These are phyloP conservation scores for Alaudala cheleensis DNA, from an alignment of 2,113 vertebrate genomes.

Conservation along the genomic window DNA sequence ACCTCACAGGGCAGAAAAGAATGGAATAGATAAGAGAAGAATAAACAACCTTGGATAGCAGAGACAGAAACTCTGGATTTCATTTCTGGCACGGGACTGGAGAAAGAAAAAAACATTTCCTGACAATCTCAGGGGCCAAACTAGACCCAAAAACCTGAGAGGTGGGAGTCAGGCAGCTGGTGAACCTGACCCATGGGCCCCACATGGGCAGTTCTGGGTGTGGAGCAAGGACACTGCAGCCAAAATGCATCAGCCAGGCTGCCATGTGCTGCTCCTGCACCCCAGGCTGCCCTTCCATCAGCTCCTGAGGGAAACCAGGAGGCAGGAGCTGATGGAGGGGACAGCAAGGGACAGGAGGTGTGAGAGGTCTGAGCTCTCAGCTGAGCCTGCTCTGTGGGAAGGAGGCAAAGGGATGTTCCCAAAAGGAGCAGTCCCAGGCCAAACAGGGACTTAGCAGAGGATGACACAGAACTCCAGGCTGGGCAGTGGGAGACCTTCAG, in stretches of 20 bases:
- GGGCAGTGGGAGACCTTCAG: background rate
- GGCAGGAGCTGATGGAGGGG: background rate
- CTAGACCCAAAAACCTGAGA: no score
- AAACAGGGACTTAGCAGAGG: background rate
- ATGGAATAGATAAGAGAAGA: no score
- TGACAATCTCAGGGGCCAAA: no score
- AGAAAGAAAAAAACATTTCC: no score
- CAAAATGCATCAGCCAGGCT: background rate
- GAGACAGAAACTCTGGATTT: no score
- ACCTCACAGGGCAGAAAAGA: no score
- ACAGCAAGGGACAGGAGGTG: background rate
- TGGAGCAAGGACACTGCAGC: background rate
- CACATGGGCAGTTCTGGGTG: background rate
- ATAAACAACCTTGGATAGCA: no score
- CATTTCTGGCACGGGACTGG: no score
- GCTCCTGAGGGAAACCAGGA: background rate
- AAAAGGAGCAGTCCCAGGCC: background rate
- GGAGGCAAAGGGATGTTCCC: background rate
- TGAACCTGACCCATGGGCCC: background rate
- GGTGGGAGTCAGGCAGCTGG: background rate
- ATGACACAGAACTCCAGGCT: background rate
- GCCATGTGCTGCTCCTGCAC: background rate
- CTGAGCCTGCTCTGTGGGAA: background rate
- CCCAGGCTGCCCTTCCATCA: rapidly evolving
- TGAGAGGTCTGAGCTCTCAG: rapidly evolving